These are phyloP conservation scores for Antennarius maculatus DNA, from an alignment of 2,797 vertebrate genomes.

Conservation along the genomic window DNA sequence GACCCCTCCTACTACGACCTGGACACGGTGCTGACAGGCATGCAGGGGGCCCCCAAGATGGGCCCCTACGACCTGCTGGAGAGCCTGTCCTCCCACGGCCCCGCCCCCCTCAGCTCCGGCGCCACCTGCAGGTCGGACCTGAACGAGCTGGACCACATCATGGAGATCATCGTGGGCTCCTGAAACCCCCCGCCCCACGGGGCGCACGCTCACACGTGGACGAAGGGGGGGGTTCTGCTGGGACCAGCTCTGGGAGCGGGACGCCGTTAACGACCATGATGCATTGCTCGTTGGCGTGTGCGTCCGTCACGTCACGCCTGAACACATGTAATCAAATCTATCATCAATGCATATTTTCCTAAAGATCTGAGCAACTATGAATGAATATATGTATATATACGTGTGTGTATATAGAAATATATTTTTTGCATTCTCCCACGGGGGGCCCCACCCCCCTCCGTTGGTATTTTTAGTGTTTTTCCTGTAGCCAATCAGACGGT, in stretches of 20 bases:
- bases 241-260: no score
- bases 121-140: conserved; percentile 92
- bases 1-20: conserved; percentile 95
- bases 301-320: conserved; percentile 82
- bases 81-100: conserved; percentile 84
- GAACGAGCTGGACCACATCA: conserved; percentile 94
- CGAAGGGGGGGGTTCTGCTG: no score
- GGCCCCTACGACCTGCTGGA: conserved; percentile 91
- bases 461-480: conserved; percentile 80
- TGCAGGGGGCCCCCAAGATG: conserved; percentile 89
- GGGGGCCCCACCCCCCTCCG: conserved; percentile 65
- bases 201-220: no score
- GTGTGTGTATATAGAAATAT: conserved; percentile 86
- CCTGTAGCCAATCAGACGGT: conserved; percentile 76
- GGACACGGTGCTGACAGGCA: conserved; percentile 93
- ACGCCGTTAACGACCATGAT: conserved; percentile 56
- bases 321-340: conserved; percentile 84
- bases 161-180: conserved; percentile 95
- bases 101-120: conserved; percentile 78
- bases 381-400: conserved; percentile 84
- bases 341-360: conserved; percentile 84
- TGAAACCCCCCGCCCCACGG: conserved; percentile 72
- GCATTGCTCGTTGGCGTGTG: conserved; percentile 72
- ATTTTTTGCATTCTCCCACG: conserved; percentile 85
- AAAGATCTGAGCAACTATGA: conserved; percentile 83